Conservation (phyloP, 2,888 invertebrate species). For the Callimorpha dominula region DNA sequence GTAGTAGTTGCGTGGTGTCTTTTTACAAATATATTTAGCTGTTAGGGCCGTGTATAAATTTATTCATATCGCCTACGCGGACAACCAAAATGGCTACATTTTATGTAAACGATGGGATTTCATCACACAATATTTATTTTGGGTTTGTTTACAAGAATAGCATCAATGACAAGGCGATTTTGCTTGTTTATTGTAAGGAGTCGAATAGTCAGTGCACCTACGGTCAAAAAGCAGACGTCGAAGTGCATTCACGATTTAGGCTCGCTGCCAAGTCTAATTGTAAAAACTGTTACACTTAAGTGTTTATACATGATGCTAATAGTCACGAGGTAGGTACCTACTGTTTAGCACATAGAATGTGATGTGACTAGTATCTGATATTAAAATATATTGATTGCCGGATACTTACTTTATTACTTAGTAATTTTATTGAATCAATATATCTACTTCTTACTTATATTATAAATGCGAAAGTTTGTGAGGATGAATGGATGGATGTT, state of each 20-base stretch:
- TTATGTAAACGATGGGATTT: slow-evolving; percentile 50
- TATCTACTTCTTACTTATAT: too few species aligned
- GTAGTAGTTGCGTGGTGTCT: slow-evolving; percentile 28
- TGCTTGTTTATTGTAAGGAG: slow-evolving; percentile 37
- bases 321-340: slow-evolving; percentile 22
- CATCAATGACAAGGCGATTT: slow-evolving; percentile 32
- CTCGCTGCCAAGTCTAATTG: slow-evolving; percentile 58
- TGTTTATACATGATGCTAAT: slow-evolving; percentile 43
- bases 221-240: slow-evolving; percentile 40
- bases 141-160: slow-evolving; percentile 31
- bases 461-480: too few species aligned
- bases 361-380: slow-evolving; percentile 18
- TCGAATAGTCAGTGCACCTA: slow-evolving; percentile 21
- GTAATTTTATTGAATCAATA: neutral
- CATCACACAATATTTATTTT: slow-evolving; percentile 33
- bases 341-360: slow-evolving; percentile 36
- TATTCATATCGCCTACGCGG: slow-evolving; percentile 52
- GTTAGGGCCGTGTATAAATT: slow-evolving; percentile 52
- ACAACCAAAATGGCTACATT: slow-evolving; percentile 42
- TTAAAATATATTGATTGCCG: slow-evolving; percentile 15
- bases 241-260: slow-evolving; percentile 59
- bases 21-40: slow-evolving; percentile 54
- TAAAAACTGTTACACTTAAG: slow-evolving; percentile 51
- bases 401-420: neutral
- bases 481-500: too few species aligned